Evolutionary conservation across 2,797 vertebrate species (phyloP), one percentile per base, ranked within the genome.

Genomic region (Sardinella longiceps): DNA sequence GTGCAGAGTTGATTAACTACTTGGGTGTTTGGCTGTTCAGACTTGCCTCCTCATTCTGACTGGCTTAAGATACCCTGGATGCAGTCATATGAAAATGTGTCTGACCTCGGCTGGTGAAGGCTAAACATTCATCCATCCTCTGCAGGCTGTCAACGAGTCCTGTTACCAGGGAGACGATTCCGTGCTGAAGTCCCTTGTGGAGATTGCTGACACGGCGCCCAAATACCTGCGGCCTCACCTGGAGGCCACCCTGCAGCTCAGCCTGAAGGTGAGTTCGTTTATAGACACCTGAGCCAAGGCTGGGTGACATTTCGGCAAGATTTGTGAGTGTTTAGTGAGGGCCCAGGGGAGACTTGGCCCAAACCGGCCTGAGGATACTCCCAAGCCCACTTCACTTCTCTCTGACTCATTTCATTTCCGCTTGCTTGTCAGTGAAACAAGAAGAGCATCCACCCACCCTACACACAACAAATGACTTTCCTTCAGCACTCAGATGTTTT

Each of bases 151-250:
- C 86, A 99, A 99, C 85, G 98, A 99, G 81, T 99, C 98, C 0
- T 98, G 98, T 91, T 99, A 99, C 88, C 96, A 97, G 91, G 97
- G 95, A 5, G 98, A 99, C 10, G 98, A 99, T 92, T 97, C 98
- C 0, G 98, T 99, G 90, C 95, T 99, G 83, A 99, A 99, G 92
- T 98, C 98, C 58, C 94, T 99, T 37, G 98, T 99, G 91, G 98
- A 99, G 91, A 98, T 99, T 58, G 98, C 98, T 18, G 98, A 99
- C 94, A 98, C 98, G 0, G 98, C 98, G 28, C 98, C 98, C 0
- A 99, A 99, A 91, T 99, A 98, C 91, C 95, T 99, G 89, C 94
- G 98, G 82, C 97, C 98, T 80, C 96, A 99, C 90, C 94, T 99
- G 92, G 98, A 99, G 94, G 94, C 97, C 74, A 98, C 98, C 0